phyloP scores from a whole-genome alignment of 2,113 vertebrate genomes.

The Podiceps cristatus region DNA sequence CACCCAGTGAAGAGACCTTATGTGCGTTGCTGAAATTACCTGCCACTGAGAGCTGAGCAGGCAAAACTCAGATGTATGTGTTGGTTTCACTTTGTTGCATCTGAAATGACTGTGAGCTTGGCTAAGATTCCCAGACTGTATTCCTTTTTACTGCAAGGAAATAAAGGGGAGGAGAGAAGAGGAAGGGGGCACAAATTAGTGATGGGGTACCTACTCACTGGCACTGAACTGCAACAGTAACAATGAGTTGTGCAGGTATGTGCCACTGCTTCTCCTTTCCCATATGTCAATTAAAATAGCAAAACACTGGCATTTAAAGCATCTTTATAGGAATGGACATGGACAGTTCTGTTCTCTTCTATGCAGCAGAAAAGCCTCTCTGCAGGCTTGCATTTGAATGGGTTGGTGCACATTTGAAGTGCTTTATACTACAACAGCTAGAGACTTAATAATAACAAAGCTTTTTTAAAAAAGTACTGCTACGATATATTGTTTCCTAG shows the following conservation, averaged over 20 bases:
- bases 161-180: background rate
- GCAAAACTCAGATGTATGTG: background rate
- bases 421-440: background rate
- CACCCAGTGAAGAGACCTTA: background rate
- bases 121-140: background rate
- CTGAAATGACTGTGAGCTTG: background rate
- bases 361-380: background rate
- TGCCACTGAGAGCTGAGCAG: background rate
- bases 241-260: background rate
- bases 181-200: background rate
- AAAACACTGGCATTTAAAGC: background rate
- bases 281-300: background rate
- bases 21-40: background rate
- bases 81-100: background rate
- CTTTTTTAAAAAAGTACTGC: background rate
- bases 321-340: background rate
- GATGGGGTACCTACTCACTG: background rate
- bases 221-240: background rate
- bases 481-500: background rate
- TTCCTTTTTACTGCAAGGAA: background rate
- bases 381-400: background rate
- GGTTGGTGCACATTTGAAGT: background rate
- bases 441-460: background rate
- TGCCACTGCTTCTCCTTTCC: background rate
- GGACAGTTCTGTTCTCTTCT: background rate